Evolutionary conservation across 2,888 invertebrate genomes (phyloP), one percentile per base, ranked within the genome.

Genomic region (Luffia ferchaultella): DNA sequence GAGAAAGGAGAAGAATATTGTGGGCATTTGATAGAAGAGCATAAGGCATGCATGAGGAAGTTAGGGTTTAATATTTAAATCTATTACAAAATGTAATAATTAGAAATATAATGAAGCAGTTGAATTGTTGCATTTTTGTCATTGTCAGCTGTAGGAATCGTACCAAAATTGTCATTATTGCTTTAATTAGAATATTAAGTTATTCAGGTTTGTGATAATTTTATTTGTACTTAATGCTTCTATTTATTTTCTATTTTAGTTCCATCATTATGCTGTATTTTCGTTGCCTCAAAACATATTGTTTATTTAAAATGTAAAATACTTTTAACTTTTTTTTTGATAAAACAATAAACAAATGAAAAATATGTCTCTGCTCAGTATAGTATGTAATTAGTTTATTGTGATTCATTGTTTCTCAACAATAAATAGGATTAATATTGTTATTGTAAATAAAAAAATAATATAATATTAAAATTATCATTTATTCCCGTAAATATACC

Each of bases 21-120:
- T 68, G 86, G 88, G 16, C 85, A 90, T 42, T 79, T 96, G 45
- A 98, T 99, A 57, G 97, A 98, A 80, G 97, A 96, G 12, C 98
- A 99, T 73, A 96, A 96, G 76, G 89, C 91, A 56, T 99, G 98
- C 76, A 97, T 99, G 97, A 88, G 96, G 59, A 92, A 93, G 60
- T 86, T 95, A 85, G 98, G 98, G 46, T 99, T 98, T 76, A 96
- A 98, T 58, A 92, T 98, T 60, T 98, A 90, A 89, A 62, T 5
- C 15, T 19, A 30, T 30, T 30, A 30, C 30, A 7, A n/a, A n/a
- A n/a, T 7, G 9, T 40, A 7, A 40, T 40, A 3, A 9, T 3
- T n/a, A 16, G n/a, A 42, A 16, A 42, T 5, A 30, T 40, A 42
- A 16, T 42, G n/a, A 30, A 30, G 30, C 30, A 30, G 30, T 7